A percentile compares a stretch with the other conserved stretches of the same genome.
These are phyloP conservation scores for Nibea coibor DNA, from an alignment of 2,113 vertebrate genomes.

Conservation along the genomic window DNA sequence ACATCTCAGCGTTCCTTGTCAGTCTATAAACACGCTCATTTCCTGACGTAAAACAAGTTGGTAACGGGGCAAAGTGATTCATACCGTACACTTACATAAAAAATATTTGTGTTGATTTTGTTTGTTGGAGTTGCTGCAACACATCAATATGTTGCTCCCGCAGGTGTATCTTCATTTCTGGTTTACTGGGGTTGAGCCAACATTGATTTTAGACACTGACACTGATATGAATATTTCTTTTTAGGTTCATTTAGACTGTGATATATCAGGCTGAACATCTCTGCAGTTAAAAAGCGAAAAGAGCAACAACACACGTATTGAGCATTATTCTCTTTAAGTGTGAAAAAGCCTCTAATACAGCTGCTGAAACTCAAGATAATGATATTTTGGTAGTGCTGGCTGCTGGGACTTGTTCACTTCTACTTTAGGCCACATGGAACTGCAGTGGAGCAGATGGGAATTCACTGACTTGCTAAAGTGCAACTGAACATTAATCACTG, in stretches of 20 bases:
- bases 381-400: not conserved
- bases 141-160: not conserved
- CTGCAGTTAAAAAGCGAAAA: not conserved
- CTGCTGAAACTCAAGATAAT: slow-evolving; percentile 17
- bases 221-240: not conserved
- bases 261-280: not conserved
- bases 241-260: no score
- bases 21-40: not conserved
- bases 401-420: slow-evolving; percentile 7
- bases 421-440: slow-evolving; percentile 6
- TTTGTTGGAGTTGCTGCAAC: slow-evolving; percentile 11
- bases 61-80: not conserved
- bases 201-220: not conserved
- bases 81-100: not conserved
- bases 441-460: slow-evolving; percentile 29
- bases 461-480: slow-evolving; percentile 22
- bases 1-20: not conserved
- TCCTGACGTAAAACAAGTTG: not conserved
- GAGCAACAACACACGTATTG: not conserved
- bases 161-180: slow-evolving; percentile 6
- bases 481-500: slow-evolving; percentile 21
- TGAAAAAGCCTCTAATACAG: not conserved
- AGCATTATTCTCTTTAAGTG: not conserved
- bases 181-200: slow-evolving; percentile 8
- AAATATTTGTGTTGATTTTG: not conserved